phyloP scores from a whole-genome alignment of 2,113 vertebrate genomes.

The Calidris pugnax region DNA sequence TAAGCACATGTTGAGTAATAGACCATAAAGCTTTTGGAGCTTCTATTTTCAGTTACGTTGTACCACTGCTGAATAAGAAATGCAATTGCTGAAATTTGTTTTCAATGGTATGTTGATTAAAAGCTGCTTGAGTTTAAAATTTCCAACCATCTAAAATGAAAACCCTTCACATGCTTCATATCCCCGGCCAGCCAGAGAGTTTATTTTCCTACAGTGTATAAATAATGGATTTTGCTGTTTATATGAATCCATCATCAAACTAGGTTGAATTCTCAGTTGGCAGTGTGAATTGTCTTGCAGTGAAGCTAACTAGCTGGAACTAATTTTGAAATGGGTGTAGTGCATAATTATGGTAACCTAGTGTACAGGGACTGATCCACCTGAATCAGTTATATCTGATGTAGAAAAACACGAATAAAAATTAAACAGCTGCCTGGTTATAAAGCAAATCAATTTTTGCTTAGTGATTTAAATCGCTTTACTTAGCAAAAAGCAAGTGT shows the following conservation, averaged over 20 bases:
- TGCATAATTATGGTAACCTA: constrained; percentile 61
- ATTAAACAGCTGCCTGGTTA: neutral
- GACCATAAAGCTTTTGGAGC: constrained; percentile 69
- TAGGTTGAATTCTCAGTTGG: constrained; percentile 70
- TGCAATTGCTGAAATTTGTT: constrained; percentile 74
- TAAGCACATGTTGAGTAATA: constrained; percentile 68
- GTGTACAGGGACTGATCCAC: constrained; percentile 48
- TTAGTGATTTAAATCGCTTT: neutral
- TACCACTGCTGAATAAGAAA: constrained; percentile 64
- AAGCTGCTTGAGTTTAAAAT: constrained; percentile 78
- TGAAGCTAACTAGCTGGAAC: constrained; percentile 80
- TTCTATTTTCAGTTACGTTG: constrained; percentile 78
- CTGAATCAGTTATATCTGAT: constrained; percentile 20
- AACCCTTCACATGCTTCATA: constrained; percentile 68
- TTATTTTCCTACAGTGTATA: constrained; percentile 79
- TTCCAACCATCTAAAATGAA: constrained; percentile 74
- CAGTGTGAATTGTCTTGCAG: constrained; percentile 75
- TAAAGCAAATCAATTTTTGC: neutral
- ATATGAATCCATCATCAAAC: constrained; percentile 77
- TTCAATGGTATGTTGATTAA: constrained; percentile 78
- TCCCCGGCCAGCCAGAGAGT: constrained; percentile 51
- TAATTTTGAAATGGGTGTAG: constrained; percentile 75
- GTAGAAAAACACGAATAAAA: neutral
- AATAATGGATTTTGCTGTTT: constrained; percentile 80
- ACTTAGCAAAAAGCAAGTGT: constrained; percentile 22